Percentiles rank a stretch among this genome's conserved stretches.
Conservation (phyloP, 1,140 invertebrate species). For the Marisa cornuarietis region DNA sequence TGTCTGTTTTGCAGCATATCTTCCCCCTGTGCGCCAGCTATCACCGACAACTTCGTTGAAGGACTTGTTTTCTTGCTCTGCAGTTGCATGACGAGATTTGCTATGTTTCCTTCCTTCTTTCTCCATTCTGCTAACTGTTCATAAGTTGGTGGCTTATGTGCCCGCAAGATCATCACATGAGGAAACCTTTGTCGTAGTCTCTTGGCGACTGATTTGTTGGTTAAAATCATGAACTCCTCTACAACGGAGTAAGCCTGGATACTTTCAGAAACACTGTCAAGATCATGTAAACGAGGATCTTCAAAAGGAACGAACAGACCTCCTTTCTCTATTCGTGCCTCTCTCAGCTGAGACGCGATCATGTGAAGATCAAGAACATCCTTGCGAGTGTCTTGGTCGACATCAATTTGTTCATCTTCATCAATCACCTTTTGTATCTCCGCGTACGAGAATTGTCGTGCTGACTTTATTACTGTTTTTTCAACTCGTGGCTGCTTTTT, state of each 20-base stretch:
- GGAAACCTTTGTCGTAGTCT: conserved; percentile 21
- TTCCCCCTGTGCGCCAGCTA: conserved; percentile 58
- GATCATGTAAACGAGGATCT: conserved; percentile 12
- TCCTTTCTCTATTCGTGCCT: conserved; percentile 17
- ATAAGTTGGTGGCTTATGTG: conserved; percentile 32
- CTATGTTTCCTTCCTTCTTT: conserved; percentile 20
- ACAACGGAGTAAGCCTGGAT: conserved; percentile 35
- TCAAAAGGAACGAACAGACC: conserved; percentile 27
- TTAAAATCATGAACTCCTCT: conserved; percentile 52
- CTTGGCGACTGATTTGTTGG: conserved; percentile 40
- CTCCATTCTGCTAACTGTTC: conserved; percentile 31
- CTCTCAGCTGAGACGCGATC: conserved; percentile 18
- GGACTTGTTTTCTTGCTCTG: conserved; percentile 14
- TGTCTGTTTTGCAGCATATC: neutral
- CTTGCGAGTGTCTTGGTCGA: neutral
- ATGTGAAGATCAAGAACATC: conserved; percentile 15
- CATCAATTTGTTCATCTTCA: neutral
- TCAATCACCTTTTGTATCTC: conserved; percentile 28
- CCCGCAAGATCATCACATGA: conserved; percentile 6
- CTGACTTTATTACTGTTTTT: conserved; percentile 21
- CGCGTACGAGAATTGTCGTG: conserved; percentile 28
- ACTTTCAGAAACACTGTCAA: neutral
- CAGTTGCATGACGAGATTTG: conserved; percentile 22
- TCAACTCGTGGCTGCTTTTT: neutral
- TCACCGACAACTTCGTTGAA: conserved; percentile 73